Evolutionary conservation across 2,888 invertebrate genomes (phyloP).

Genomic region (Nymphalis c-album): DNA sequence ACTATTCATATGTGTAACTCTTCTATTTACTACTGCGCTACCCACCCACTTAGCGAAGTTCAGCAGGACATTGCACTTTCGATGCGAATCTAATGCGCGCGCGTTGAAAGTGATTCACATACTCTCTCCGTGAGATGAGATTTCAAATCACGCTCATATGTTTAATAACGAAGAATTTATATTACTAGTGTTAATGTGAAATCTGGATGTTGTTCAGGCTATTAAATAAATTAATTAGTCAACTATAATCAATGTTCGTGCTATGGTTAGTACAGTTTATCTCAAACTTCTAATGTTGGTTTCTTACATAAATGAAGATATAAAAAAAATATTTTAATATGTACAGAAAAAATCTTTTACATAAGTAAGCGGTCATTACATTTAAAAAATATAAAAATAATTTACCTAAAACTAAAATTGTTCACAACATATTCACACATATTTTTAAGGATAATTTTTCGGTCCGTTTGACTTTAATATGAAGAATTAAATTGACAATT

Average conservation of each 20-base stretch:
- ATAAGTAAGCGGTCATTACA: too few species aligned
- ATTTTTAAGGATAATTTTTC: too few species aligned
- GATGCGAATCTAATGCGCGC: conserved; percentile 61
- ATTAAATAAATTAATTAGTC: conserved; percentile 10
- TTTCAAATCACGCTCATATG: conserved; percentile 28
- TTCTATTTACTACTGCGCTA: conserved; percentile 39
- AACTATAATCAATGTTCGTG: not conserved
- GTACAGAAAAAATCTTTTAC: too few species aligned
- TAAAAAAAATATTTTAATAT: too few species aligned
- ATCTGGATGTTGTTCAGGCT: conserved; percentile 11
- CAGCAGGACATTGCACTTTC: conserved; percentile 77
- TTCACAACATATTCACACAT: too few species aligned
- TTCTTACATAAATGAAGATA: too few species aligned
- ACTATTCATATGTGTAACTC: conserved; percentile 20
- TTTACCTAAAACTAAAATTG: too few species aligned
- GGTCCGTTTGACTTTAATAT: too few species aligned
- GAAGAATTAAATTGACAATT: too few species aligned
- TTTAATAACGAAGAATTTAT: conserved; percentile 20
- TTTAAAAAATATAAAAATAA: too few species aligned
- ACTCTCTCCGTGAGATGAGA: conserved; percentile 40
- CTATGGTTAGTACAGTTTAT: not conserved
- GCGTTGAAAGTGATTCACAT: conserved; percentile 74
- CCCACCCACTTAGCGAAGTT: conserved; percentile 70
- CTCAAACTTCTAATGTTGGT: not conserved
- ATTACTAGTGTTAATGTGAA: conserved; percentile 9